Evolutionary conservation across 2,113 vertebrate genomes (phyloP), one percentile per base, ranked within the genome.

Genomic region (Anarrhichthys ocellatus): DNA sequence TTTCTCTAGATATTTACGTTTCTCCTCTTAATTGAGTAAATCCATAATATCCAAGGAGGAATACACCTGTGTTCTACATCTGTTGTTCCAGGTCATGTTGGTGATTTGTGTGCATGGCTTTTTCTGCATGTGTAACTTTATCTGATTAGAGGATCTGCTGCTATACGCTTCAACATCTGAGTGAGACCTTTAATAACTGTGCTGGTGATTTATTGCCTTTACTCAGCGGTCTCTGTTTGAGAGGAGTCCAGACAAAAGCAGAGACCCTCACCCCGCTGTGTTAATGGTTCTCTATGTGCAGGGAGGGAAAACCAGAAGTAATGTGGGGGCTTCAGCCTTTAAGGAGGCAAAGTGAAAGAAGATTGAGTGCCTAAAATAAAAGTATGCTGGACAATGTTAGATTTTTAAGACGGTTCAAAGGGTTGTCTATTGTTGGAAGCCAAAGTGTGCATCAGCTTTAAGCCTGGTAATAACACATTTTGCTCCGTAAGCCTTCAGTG

Each of bases 261-360:
- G 44, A 86, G 89, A 80, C 81, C 88, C 74, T 81, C 58, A 6
- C 50, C 84, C 79, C 75, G 92, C 93, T 65, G 76, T 94, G 93
- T 94, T 94, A 94, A 94, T 95, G 94, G 93, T 90, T 86, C 86
- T 85, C 44, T 87, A 88, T 85, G 84, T 80, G 87, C 71, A 78
- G 75, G 83, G 81, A 77, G 70, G 34, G 1, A 3, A n/a, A 61
- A 48, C 66, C 48, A 40, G 58, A 66, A 61, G 73, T 84, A 66
- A 86, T 61, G 76, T 67, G 72, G 74, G 84, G 48, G 80, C 46
- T 81, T 85, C 84, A 66, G 70, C 73, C 73, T 77, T 70, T 42
- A 81, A 82, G 48, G 66, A 80, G 44, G 15, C 14, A 48, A 80
- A 76, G 56, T 74, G 36, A 82, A 61, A 89, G 78, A 84, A 76